These are phyloP conservation scores for Serripes groenlandicus DNA, from an alignment of 2,888 invertebrate species.

Conservation along the genomic window DNA sequence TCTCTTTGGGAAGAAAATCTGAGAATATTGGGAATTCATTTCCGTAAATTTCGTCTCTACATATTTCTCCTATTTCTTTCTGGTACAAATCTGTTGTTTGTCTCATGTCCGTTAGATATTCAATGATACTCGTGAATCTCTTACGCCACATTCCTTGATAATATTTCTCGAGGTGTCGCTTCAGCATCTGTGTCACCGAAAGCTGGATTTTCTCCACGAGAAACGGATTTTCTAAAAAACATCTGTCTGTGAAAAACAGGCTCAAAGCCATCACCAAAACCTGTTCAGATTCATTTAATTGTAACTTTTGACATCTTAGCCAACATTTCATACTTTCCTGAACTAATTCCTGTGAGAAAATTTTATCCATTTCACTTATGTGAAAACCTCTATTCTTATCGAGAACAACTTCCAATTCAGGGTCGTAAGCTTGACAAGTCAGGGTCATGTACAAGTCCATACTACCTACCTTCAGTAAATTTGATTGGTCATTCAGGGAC, in stretches of 20 bases:
- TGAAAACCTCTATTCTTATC: slow-evolving; percentile 38
- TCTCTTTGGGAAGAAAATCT: slow-evolving; percentile 43
- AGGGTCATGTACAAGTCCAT: slow-evolving; percentile 56
- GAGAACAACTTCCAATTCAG: slow-evolving; percentile 20
- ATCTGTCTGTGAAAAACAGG: slow-evolving; percentile 49
- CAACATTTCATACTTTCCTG: slow-evolving; percentile 10
- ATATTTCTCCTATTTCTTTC: slow-evolving; percentile 54
- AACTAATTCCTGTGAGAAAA: slow-evolving; percentile 34
- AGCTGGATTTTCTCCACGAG: slow-evolving; percentile 56
- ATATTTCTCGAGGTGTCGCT: slow-evolving; percentile 12
- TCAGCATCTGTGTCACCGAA: slow-evolving; percentile 36
- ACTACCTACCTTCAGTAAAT: slow-evolving; percentile 51
- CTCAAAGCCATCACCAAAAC: slow-evolving; percentile 43
- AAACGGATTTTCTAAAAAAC: slow-evolving; percentile 37
- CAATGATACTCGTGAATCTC: slow-evolving; percentile 59
- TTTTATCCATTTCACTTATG: slow-evolving; percentile 49
- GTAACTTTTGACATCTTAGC: slow-evolving; percentile 42
- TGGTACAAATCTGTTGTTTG: slow-evolving; percentile 44
- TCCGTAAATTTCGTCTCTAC: slow-evolving; percentile 53
- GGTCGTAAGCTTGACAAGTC: slow-evolving; percentile 29
- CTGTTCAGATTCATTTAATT: slow-evolving; percentile 43
- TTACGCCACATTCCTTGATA: background rate
- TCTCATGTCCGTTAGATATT: slow-evolving; percentile 33
- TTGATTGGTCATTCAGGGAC: slow-evolving; percentile 51
- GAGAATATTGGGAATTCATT: slow-evolving; percentile 50